phyloP scores from a whole-genome alignment of 2,888 invertebrate genomes.

The Azorinus chamasolen region DNA sequence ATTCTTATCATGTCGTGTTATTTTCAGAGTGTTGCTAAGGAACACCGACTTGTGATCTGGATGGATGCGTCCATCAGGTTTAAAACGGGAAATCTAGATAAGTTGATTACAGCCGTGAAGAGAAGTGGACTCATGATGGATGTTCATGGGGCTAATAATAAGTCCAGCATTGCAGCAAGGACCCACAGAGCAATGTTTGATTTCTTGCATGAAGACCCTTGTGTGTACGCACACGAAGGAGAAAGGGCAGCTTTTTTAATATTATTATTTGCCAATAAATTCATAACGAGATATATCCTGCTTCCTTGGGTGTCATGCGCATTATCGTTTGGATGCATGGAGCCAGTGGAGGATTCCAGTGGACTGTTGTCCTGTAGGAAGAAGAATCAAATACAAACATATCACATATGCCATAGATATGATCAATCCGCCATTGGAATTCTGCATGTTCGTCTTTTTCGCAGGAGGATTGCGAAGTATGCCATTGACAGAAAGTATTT shows the following conservation, averaged over 20 bases:
- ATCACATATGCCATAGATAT: conserved; percentile 56
- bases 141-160: conserved; percentile 31
- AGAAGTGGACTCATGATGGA: conserved; percentile 29
- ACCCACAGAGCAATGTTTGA: conserved; percentile 40
- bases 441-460: conserved; percentile 1
- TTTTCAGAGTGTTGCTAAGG: conserved; percentile 40
- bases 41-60: conserved; percentile 62
- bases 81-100: conserved; percentile 33
- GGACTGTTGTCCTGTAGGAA: conserved; percentile 23
- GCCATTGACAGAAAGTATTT: no score
- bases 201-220: conserved; percentile 38
- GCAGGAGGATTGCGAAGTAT: no score
- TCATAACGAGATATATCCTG: conserved; percentile 46
- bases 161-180: conserved; percentile 28
- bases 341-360: conserved; percentile 21
- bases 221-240: conserved; percentile 29
- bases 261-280: conserved; percentile 39
- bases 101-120: conserved; percentile 21
- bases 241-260: conserved; percentile 52
- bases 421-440: conserved; percentile 60
- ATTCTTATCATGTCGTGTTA: no score
- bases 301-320: conserved; percentile 63
- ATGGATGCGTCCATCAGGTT: conserved; percentile 59
- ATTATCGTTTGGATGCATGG: conserved; percentile 51
- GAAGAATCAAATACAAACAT: background rate